phyloP scores from a whole-genome alignment of 2,113 vertebrate genomes.

The Taurulus bubalis region DNA sequence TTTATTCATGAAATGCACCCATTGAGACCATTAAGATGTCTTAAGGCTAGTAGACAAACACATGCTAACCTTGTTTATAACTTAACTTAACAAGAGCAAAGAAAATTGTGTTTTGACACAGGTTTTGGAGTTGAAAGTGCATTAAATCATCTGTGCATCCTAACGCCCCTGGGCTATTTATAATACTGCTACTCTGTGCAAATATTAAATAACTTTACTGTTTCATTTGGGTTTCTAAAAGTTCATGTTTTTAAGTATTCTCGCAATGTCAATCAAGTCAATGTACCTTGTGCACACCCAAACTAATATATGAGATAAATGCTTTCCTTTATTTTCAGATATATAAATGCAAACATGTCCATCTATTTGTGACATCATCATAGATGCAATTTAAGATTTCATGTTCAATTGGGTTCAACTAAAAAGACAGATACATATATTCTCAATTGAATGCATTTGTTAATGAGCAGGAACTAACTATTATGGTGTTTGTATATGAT shows the following conservation, averaged over 20 bases:
- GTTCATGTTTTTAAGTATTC: neutral
- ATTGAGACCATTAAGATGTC: conserved; percentile 27
- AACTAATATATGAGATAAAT: conserved; percentile 27
- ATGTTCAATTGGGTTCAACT: conserved; percentile 10
- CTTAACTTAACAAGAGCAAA: conserved; percentile 28
- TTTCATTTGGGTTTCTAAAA: conserved; percentile 15
- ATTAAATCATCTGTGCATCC: conserved; percentile 28
- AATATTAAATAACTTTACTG: conserved; percentile 4
- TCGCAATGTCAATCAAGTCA: neutral
- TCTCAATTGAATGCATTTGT: conserved; percentile 29
- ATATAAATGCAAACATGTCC: conserved; percentile 8
- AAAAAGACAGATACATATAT: conserved; percentile 23
- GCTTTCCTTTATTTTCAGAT: conserved; percentile 26
- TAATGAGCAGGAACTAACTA: conserved; percentile 23
- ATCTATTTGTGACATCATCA: conserved; percentile 21
- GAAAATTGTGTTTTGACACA: conserved; percentile 34
- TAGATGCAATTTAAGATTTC: neutral
- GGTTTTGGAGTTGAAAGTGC: conserved; percentile 27
- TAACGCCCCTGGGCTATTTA: neutral
- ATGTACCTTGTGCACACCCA: conserved; percentile 15
- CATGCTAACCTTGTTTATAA: conserved; percentile 2
- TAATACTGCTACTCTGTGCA: conserved; percentile 2
- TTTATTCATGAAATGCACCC: conserved; percentile 36
- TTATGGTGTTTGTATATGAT: conserved; percentile 24
- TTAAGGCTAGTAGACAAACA: conserved; percentile 32